These are phyloP conservation scores for Drosophila oshimai DNA, from an alignment of 1,140 invertebrate species.

Conservation along the genomic window DNA sequence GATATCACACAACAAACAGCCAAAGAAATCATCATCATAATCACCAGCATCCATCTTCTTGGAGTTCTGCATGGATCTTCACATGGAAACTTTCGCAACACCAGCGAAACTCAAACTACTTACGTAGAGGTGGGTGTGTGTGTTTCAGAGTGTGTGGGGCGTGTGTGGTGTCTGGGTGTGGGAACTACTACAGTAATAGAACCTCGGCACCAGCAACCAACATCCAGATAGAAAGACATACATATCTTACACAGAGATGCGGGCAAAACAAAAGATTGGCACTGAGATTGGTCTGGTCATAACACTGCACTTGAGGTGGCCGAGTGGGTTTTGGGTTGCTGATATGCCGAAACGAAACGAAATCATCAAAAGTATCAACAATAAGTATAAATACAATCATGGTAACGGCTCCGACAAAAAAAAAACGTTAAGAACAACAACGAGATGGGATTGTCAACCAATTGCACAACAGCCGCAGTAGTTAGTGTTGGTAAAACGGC, in stretches of 20 bases:
- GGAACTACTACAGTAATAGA: conserved; percentile 48
- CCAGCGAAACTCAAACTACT: conserved; percentile 63
- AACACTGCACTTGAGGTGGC: background rate
- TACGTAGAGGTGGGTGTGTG: conserved; percentile 24
- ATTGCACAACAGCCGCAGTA: conserved; percentile 63
- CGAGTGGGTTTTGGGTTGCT: conserved; percentile 13
- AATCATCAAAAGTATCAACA: conserved; percentile 67
- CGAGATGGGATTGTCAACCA: conserved; percentile 51
- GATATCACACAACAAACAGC: conserved; percentile 60
- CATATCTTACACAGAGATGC: conserved; percentile 54
- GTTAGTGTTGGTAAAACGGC: conserved; percentile 32
- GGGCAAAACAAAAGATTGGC: conserved; percentile 28
- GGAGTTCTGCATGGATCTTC: conserved; percentile 26
- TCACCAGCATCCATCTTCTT: conserved; percentile 25
- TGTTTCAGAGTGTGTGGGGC: background rate
- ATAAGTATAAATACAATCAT: conserved; percentile 28
- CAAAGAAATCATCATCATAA: conserved; percentile 35
- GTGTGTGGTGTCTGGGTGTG: conserved; percentile 8
- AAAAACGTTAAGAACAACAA: conserved; percentile 69
- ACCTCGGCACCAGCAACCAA: conserved; percentile 55
- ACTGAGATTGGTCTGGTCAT: conserved; percentile 1
- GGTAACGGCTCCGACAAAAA: conserved; percentile 51
- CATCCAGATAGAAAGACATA: conserved; percentile 55
- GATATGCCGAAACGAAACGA: conserved; percentile 50
- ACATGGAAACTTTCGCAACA: conserved; percentile 55